phyloP scores from a whole-genome alignment of 2,888 invertebrate genomes.

The Apoda limacodes region DNA sequence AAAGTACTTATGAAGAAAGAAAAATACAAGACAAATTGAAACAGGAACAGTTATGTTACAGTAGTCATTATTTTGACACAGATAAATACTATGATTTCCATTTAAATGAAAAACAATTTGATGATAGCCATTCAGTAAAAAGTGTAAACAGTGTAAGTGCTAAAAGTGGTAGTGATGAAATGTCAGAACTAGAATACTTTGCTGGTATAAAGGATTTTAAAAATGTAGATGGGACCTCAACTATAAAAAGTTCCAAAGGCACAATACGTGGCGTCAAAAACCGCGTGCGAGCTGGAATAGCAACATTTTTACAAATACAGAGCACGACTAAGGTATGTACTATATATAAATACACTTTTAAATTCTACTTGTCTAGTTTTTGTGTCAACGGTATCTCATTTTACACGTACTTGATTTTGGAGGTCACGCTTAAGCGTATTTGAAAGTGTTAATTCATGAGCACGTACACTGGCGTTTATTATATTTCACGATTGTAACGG shows the following conservation, averaged over 20 bases:
- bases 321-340: slow-evolving; percentile 85
- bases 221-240: slow-evolving; percentile 73
- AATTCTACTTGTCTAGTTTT: slow-evolving; percentile 30
- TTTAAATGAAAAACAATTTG: slow-evolving; percentile 77
- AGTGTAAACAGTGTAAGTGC: slow-evolving; percentile 48
- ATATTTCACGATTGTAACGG: slow-evolving; percentile 30
- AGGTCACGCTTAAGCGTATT: slow-evolving; percentile 46
- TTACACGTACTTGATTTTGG: slow-evolving; percentile 52
- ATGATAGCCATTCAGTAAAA: slow-evolving; percentile 47
- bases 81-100: slow-evolving; percentile 88
- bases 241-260: slow-evolving; percentile 91
- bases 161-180: slow-evolving; percentile 52
- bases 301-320: slow-evolving; percentile 91
- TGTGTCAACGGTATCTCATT: slow-evolving; percentile 32
- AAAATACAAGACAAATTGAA: slow-evolving; percentile 62
- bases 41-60: slow-evolving; percentile 53
- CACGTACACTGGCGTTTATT: slow-evolving; percentile 37
- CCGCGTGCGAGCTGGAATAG: slow-evolving; percentile 93
- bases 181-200: slow-evolving; percentile 75
- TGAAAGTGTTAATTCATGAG: slow-evolving; percentile 45
- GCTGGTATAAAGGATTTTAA: slow-evolving; percentile 83
- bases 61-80: slow-evolving; percentile 75
- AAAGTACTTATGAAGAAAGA: slow-evolving; percentile 77
- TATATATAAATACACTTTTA: slow-evolving; percentile 26
- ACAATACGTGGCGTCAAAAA: slow-evolving; percentile 95